phyloP scores from a whole-genome alignment of 2,888 invertebrate genomes.

The Pardosa pseudoannulata region DNA sequence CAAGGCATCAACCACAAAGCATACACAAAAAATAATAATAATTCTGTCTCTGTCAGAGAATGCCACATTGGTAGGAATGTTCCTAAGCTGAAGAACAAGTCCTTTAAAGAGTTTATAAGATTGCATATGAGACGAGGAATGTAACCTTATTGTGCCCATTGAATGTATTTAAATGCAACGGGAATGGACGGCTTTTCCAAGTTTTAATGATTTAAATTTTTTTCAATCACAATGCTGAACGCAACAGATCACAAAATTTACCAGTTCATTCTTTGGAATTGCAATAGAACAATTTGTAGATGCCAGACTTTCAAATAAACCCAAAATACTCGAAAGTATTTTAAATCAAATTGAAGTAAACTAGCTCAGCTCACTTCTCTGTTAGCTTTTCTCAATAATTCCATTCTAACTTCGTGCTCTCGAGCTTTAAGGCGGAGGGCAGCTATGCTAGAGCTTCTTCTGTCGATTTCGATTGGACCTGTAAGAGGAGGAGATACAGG shows the following conservation, averaged over 20 bases:
- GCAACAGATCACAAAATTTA: neutral
- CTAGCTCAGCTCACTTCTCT: conserved; percentile 67
- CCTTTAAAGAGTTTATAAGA: neutral
- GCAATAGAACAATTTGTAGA: neutral
- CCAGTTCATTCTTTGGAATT: conserved; percentile 58
- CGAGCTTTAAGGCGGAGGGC: conserved; percentile 90
- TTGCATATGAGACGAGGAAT: neutral
- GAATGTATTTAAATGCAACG: neutral
- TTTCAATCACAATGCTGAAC: neutral
- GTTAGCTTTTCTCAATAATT: conserved; percentile 68
- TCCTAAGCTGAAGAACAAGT: neutral
- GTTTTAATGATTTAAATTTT: neutral
- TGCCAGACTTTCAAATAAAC: neutral
- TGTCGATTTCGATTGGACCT: conserved; percentile 76
- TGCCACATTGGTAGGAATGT: neutral
- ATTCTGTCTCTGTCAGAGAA: neutral
- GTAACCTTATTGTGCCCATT: neutral
- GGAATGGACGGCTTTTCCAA: conserved; percentile 7
- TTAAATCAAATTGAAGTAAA: neutral
- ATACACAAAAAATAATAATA: neutral
- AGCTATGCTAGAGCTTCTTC: conserved; percentile 84
- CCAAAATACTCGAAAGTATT: neutral
- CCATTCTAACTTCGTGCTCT: conserved; percentile 84
- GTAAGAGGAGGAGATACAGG: conserved; percentile 54
- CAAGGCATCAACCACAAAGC: neutral